Percentiles rank a stretch among this genome's conserved stretches.
Conservation (phyloP, 2,797 vertebrate genomes). For the Phataginus tricuspis region DNA sequence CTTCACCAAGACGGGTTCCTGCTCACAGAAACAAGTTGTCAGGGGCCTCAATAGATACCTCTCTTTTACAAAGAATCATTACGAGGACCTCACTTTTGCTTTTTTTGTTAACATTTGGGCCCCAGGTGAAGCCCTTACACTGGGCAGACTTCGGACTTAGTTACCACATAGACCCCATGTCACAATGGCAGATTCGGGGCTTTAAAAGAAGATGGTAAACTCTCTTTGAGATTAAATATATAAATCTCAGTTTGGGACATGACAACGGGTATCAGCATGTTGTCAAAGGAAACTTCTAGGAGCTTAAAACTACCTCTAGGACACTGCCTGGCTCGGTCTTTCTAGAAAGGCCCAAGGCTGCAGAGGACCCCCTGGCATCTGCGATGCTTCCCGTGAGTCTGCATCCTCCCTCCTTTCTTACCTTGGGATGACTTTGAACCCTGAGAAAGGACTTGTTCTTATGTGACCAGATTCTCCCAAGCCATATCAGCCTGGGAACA, state of each 20-base stretch:
- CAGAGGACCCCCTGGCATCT: not conserved
- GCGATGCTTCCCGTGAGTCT: not conserved
- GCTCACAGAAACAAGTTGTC: too few relatives aligned
- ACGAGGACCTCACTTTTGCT: too few relatives aligned
- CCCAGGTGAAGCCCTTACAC: not conserved
- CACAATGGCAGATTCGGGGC: too few relatives aligned
- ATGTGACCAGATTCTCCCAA: accelerated
- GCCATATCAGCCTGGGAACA: too few relatives aligned
- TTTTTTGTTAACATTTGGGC: too few relatives aligned
- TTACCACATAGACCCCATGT: accelerated
- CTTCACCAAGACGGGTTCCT: too few relatives aligned
- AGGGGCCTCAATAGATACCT: too few relatives aligned
- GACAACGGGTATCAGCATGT: not conserved
- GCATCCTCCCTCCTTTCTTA: not conserved
- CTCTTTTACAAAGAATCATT: too few relatives aligned
- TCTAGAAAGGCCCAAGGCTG: not conserved
- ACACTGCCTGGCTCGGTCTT: not conserved
- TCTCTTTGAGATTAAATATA: not conserved
- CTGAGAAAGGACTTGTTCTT: not conserved
- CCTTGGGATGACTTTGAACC: not conserved
- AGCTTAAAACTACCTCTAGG: not conserved
- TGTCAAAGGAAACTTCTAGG: not conserved
- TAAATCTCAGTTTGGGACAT: not conserved
- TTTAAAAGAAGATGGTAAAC: not conserved
- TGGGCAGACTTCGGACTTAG: not conserved